phyloP scores from a whole-genome alignment of 2,888 invertebrate genomes.

The Acanthosepion lycidas region DNA sequence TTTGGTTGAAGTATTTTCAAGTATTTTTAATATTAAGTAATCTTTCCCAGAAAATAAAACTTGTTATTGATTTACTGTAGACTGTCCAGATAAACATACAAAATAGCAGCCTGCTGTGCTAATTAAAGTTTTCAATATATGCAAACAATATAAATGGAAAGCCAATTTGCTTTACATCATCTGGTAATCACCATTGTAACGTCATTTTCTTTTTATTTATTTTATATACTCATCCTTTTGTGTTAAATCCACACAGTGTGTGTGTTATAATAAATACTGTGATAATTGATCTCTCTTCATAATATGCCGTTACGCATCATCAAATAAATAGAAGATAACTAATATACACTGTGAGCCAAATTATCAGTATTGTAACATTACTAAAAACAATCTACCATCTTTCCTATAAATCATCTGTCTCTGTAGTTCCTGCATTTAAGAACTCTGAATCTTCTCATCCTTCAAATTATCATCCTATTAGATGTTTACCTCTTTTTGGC shows the following conservation, averaged over 20 bases:
- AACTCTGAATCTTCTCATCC: too few relatives aligned
- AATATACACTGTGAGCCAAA: too few relatives aligned
- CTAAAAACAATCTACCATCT: too few relatives aligned
- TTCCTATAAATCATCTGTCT: too few relatives aligned
- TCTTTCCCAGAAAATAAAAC: background rate
- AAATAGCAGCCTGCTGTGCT: background rate
- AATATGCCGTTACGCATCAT: too few relatives aligned
- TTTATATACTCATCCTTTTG: background rate
- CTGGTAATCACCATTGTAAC: background rate
- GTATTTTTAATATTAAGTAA: background rate
- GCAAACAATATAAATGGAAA: background rate
- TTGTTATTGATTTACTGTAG: background rate
- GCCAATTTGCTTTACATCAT: background rate
- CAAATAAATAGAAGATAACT: too few relatives aligned
- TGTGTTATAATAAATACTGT: background rate
- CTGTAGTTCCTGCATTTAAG: too few relatives aligned
- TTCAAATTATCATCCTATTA: too few relatives aligned
- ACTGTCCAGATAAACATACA: background rate
- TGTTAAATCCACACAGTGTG: background rate
- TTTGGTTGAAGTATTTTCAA: background rate
- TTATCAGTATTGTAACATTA: too few relatives aligned
- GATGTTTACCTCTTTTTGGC: too few relatives aligned
- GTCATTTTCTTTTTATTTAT: background rate
- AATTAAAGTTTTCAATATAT: background rate
- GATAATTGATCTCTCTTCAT: too few relatives aligned